These are phyloP conservation scores for Pelodytes ibericus DNA, from an alignment of 2,797 vertebrate genomes.

Conservation along the genomic window DNA sequence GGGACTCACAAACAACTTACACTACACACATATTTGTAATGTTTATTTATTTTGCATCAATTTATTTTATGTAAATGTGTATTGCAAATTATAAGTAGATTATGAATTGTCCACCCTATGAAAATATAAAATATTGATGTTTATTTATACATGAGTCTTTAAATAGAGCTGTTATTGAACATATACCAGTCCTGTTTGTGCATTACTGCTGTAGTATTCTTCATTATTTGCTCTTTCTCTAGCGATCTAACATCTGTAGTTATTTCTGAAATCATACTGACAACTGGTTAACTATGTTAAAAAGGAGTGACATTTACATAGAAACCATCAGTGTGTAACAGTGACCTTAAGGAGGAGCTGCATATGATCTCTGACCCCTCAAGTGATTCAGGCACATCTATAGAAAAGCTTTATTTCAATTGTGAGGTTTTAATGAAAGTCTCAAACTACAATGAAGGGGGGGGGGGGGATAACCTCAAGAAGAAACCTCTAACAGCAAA, in stretches of 20 bases:
- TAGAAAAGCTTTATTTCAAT: background rate
- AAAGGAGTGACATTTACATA: background rate
- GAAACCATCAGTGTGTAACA: background rate
- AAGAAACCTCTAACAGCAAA: background rate
- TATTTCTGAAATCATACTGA: background rate
- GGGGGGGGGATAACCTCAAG: background rate
- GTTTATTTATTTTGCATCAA: too few relatives aligned
- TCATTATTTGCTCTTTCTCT: too few relatives aligned
- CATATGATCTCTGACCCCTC: background rate
- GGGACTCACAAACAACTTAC: too few relatives aligned
- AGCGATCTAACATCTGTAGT: background rate
- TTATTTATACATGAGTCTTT: too few relatives aligned
- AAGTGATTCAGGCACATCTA: background rate
- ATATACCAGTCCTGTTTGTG: too few relatives aligned
- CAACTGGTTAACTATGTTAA: background rate
- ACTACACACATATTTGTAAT: too few relatives aligned
- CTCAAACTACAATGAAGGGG: background rate
- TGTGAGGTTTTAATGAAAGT: conserved; percentile 7
- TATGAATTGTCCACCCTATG: too few relatives aligned
- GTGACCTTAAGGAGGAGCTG: background rate
- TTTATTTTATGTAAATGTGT: too few relatives aligned
- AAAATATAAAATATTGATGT: too few relatives aligned
- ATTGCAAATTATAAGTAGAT: too few relatives aligned
- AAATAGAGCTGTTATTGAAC: too few relatives aligned
- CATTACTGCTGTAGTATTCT: too few relatives aligned